Conservation (phyloP, 2,888 invertebrate species). For the Cyclophora punctaria region DNA sequence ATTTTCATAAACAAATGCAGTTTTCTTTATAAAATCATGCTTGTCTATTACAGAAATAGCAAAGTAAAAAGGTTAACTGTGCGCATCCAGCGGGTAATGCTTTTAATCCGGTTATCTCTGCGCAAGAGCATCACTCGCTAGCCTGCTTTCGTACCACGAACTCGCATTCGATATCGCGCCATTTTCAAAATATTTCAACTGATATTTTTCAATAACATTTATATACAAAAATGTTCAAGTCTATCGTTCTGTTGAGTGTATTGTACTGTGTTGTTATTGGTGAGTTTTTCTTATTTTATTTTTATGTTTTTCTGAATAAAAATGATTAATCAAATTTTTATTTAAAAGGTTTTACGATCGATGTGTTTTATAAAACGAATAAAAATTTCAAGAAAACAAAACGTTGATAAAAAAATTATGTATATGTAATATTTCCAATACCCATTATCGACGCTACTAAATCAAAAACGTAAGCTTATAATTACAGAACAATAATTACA, state of each 20-base stretch:
- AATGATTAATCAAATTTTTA: too few species aligned
- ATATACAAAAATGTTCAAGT: constrained; percentile 49
- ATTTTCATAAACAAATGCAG: too few species aligned
- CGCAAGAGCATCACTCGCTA: constrained; percentile 57
- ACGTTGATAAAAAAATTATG: too few species aligned
- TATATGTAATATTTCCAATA: too few species aligned
- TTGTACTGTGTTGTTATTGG: constrained; percentile 55
- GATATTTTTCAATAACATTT: constrained; percentile 6
- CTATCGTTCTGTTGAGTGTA: constrained; percentile 50
- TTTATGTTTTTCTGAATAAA: not conserved
- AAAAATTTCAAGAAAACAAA: too few species aligned
- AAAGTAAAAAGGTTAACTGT: constrained; percentile 27
- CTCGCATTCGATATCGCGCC: constrained; percentile 36
- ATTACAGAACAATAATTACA: not conserved
- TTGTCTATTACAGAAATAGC: too few species aligned
- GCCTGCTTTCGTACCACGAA: constrained; percentile 32
- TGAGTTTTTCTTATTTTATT: constrained; percentile 30
- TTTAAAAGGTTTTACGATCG: too few species aligned
- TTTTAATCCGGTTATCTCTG: constrained; percentile 57
- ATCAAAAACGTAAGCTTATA: too few species aligned
- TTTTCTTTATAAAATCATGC: too few species aligned
- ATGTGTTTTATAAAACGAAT: too few species aligned
- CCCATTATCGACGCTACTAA: too few species aligned
- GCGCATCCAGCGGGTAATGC: constrained; percentile 33
- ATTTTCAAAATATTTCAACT: constrained; percentile 16